Conservation (phyloP, 2,113 vertebrate genomes). For the Ornithorhynchus anatinus region DNA sequence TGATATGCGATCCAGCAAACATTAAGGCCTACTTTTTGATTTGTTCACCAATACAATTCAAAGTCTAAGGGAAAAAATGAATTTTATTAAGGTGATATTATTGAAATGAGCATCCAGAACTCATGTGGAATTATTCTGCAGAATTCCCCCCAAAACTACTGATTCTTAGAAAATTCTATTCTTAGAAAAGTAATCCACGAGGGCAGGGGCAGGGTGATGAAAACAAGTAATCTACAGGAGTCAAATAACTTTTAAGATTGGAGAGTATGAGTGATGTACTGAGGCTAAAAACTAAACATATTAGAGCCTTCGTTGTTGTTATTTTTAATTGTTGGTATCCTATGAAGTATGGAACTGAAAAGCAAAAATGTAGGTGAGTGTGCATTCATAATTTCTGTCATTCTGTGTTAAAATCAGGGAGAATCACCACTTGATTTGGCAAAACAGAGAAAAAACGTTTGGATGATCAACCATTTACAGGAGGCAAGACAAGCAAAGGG, state of each 20-base stretch:
- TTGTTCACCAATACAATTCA: conserved; percentile 69
- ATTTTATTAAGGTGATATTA: conserved; percentile 25
- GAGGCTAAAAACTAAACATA: too few species aligned
- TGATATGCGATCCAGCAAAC: conserved; percentile 72
- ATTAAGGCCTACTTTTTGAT: conserved; percentile 64
- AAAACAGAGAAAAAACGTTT: conserved; percentile 97
- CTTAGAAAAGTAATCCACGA: background rate
- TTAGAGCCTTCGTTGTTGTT: too few species aligned
- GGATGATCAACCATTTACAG: conserved; percentile 99
- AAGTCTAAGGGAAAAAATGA: conserved; percentile 45
- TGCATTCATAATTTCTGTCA: conserved; percentile 38
- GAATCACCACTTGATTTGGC: conserved; percentile 97
- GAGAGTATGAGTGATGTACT: conserved; percentile 23
- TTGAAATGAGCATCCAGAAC: conserved; percentile 6
- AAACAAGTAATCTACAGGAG: too few species aligned
- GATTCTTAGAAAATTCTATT: background rate
- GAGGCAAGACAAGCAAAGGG: conserved; percentile 97
- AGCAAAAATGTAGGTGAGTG: background rate
- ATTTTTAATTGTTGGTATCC: too few species aligned
- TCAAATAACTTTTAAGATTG: too few species aligned
- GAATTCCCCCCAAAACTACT: background rate
- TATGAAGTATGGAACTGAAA: too few species aligned
- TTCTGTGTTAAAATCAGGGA: conserved; percentile 72
- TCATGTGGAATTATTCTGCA: background rate
- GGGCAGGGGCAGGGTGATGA: background rate